Percentiles rank a stretch among this genome's conserved stretches.
phyloP scores from a whole-genome alignment of 2,113 vertebrate genomes.

The Hiodon alosoides region DNA sequence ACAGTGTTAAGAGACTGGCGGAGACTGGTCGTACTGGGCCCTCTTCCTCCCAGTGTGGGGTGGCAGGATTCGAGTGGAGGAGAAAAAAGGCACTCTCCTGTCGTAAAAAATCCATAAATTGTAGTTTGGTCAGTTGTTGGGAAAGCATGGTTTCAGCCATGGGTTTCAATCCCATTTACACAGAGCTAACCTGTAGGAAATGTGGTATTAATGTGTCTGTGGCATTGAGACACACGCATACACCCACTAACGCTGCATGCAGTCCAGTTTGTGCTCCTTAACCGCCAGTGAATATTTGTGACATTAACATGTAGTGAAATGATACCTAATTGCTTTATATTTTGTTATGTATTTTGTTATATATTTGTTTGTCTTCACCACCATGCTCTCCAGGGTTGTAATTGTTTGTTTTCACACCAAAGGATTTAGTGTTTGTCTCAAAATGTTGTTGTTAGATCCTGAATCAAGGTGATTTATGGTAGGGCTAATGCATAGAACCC shows the following conservation, averaged over 20 bases:
- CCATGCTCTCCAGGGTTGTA: too few species aligned
- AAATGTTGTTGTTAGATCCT: too few species aligned
- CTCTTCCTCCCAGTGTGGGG: too few species aligned
- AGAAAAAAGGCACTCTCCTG: neutral
- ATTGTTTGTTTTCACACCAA: too few species aligned
- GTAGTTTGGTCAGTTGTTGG: constrained; percentile 41
- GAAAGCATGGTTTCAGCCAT: constrained; percentile 44
- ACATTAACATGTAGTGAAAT: too few species aligned
- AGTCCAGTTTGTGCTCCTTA: neutral
- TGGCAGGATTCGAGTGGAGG: neutral
- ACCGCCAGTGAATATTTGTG: neutral
- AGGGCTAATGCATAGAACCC: neutral
- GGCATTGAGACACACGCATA: neutral
- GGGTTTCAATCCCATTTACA: constrained; percentile 9
- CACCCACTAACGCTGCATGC: neutral
- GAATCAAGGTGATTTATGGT: neutral
- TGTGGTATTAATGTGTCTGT: neutral
- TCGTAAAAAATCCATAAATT: neutral
- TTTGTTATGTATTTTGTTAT: too few species aligned
- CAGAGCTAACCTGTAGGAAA: constrained; percentile 36
- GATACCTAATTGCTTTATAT: too few species aligned
- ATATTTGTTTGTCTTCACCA: too few species aligned
- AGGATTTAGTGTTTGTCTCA: too few species aligned
- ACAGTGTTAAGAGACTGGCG: too few species aligned
- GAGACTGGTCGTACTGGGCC: too few species aligned